Conservation (phyloP, 2,113 vertebrate species). For the Gymnocephalus cernua region DNA sequence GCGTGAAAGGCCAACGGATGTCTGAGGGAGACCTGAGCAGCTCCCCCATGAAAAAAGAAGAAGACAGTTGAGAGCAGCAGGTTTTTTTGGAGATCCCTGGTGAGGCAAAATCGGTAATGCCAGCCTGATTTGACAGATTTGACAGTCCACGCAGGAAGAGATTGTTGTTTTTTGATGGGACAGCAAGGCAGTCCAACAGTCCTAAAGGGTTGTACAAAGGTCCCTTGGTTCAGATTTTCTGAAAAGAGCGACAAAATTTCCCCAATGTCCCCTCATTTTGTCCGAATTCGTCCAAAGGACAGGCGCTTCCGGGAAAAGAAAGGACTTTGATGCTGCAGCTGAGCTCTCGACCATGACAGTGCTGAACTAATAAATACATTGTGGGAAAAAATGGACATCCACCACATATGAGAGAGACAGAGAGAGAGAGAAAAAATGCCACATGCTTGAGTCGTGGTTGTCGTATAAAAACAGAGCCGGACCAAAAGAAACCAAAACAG, state of each 20-base stretch:
- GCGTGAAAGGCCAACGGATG: constrained; percentile 79
- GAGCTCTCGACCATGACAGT: constrained; percentile 73
- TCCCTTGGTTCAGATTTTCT: constrained; percentile 27
- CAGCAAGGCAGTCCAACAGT: constrained; percentile 17
- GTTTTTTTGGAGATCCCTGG: constrained; percentile 49
- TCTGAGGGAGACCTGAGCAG: constrained; percentile 36
- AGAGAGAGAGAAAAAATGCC: constrained; percentile 66
- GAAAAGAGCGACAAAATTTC: constrained; percentile 16
- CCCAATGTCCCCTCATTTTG: background rate
- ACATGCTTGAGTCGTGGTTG: constrained; percentile 75
- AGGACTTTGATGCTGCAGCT: constrained; percentile 56
- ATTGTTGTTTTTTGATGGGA: constrained; percentile 32
- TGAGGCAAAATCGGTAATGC: constrained; percentile 71
- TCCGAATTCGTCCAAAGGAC: constrained; percentile 29
- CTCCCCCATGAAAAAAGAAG: constrained; percentile 63
- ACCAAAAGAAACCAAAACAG: constrained; percentile 67
- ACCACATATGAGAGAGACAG: constrained; percentile 45
- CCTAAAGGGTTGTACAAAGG: constrained; percentile 49
- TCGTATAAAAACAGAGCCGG: constrained; percentile 56
- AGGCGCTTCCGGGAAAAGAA: constrained; percentile 15
- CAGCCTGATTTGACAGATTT: constrained; percentile 56
- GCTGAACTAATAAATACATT: constrained; percentile 88
- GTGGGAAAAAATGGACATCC: constrained; percentile 78
- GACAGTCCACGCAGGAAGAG: constrained; percentile 49
- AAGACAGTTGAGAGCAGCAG: constrained; percentile 89